Percentiles rank a stretch among this genome's conserved stretches.
Evolutionary conservation across 35 echinoderm and acorn worm genomes (phyloP).

Genomic region (Diadema setosum): DNA sequence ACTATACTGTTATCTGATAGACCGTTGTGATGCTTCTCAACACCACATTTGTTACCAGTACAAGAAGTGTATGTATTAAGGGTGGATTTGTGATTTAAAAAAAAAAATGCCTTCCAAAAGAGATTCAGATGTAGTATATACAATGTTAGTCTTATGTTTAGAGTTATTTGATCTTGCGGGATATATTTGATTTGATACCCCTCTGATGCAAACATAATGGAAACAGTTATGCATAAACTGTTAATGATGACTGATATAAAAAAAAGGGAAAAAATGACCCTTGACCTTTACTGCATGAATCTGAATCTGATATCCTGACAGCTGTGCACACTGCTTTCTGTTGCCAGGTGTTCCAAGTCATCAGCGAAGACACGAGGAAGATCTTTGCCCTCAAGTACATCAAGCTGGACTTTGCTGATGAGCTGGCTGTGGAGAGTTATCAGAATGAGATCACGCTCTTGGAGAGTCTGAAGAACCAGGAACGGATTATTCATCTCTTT

Average conservation of each 20-base stretch:
- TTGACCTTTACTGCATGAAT: background rate
- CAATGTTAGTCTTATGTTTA: no score
- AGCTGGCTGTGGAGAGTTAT: conserved; percentile 79
- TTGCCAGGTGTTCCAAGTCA: conserved; percentile 87
- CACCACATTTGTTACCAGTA: no score
- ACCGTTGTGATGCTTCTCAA: no score
- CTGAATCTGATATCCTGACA: background rate
- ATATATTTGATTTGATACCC: no score
- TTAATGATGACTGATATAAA: background rate
- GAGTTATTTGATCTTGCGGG: no score
- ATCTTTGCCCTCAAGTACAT: conserved; percentile 86
- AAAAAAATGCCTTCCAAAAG: no score
- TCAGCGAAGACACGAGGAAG: conserved; percentile 66
- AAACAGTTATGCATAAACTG: background rate
- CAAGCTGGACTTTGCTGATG: conserved; percentile 83
- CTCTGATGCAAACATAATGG: no score
- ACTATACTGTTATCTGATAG: no score
- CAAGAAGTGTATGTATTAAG: no score
- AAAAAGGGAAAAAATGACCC: no score
- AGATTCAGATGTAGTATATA: no score
- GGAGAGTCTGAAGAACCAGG: conserved; percentile 56
- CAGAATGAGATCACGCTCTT: conserved; percentile 93
- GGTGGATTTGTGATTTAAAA: no score
- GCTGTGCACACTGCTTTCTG: background rate
- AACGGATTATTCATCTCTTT: conserved; percentile 82